Evolutionary conservation across 2,113 vertebrate species (phyloP), one percentile per base, ranked within the genome.

Genomic region (Pomatostomus ruficeps): DNA sequence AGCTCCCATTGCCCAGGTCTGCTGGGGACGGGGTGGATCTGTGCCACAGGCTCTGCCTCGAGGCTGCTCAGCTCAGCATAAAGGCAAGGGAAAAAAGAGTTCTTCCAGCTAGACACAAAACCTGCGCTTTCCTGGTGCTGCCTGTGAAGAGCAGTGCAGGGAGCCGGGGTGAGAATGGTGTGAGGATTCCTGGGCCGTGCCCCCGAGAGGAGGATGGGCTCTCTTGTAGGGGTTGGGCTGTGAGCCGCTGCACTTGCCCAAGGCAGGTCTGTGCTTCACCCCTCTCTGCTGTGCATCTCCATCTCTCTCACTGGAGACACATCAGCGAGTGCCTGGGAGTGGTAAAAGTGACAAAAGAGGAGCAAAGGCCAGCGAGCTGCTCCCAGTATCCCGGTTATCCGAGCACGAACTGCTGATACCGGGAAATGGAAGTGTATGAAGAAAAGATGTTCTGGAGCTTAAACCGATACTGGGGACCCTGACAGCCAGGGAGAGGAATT

Each of bases 191-290:
- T 65, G 61, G 11, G 85, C 24, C 46, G 15, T 72, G 10, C 20
- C 42, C 82, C 77, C 26, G 13, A 59, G 62, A 75, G 23, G 62
- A 80, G 84, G 38, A 55, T 61, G 6, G 0, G 1, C 17, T 19
- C 36, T 67, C 58, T 71, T 74, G 46, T 42, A 84, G 43, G 19
- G 52, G 91, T 78, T 40, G 61, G 43, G 40, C 58, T 82, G 4
- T 81, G 31, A 72, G 85, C n/a, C 20, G 9, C 65, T 73, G n/a
- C 24, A 6, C 6, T 79, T 42, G 71, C 23, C 65, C 40, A 66
- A 58, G 38, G 72, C 72, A 71, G 51, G 38, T 74, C 58, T 36
- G 0, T 0, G 1, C 28, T 73, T 84, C 1, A 0, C 31, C 48
- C 49, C 51, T 68, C 54, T 42, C 4, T 0, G 1, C 22, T 74